Conservation (phyloP, 2,113 vertebrate genomes). For the Pterophyllum scalare region DNA sequence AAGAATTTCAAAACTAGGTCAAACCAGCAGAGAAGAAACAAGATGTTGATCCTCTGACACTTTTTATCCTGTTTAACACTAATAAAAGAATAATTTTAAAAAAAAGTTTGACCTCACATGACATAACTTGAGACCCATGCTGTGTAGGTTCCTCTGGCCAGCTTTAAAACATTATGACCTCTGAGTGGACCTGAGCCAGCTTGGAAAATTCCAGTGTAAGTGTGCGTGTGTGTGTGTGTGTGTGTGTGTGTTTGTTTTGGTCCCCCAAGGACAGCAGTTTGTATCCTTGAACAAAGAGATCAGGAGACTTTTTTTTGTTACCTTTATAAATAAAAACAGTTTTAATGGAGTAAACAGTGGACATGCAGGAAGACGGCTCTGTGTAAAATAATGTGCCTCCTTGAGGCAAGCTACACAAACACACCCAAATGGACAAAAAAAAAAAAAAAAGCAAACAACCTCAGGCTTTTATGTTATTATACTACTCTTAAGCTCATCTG, state of each 20-base stretch:
- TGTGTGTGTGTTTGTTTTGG: slow-evolving; percentile 3
- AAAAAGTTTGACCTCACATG: background rate
- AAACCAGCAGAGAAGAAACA: background rate
- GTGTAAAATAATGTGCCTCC: background rate
- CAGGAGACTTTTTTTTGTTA: slow-evolving; percentile 17
- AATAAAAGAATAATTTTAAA: background rate
- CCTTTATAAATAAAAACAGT: slow-evolving; percentile 45
- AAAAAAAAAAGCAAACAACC: background rate
- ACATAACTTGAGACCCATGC: background rate
- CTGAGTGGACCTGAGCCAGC: background rate
- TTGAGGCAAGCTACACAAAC: slow-evolving; percentile 30
- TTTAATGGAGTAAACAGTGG: slow-evolving; percentile 63
- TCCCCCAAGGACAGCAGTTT: background rate
- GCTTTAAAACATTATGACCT: slow-evolving; percentile 33
- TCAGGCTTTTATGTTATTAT: slow-evolving; percentile 33
- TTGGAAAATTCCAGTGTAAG: background rate
- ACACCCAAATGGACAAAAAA: slow-evolving; percentile 15
- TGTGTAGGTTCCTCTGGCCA: background rate
- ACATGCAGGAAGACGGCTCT: slow-evolving; percentile 47
- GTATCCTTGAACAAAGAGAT: slow-evolving; percentile 49
- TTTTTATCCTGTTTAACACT: background rate
- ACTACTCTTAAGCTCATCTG: slow-evolving; percentile 38
- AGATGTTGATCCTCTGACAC: background rate
- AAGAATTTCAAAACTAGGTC: slow-evolving; percentile 14
- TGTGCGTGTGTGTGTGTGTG: slow-evolving; percentile 3